Percentiles rank a stretch among this genome's conserved stretches.
phyloP scores from a whole-genome alignment of 2,113 vertebrate genomes.

The Carassius carassius region DNA sequence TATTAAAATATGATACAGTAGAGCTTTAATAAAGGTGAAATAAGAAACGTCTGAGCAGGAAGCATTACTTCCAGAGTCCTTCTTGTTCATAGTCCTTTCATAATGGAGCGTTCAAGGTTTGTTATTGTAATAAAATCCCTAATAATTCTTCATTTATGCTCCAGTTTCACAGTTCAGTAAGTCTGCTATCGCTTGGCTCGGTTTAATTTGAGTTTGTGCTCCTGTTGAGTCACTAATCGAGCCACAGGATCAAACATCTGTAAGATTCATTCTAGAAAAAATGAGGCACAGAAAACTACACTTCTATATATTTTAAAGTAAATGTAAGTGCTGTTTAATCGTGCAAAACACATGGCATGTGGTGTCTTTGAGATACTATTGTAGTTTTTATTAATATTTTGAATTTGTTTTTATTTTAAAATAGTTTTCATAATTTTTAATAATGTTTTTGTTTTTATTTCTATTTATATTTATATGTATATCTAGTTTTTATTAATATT shows the following conservation, averaged over 20 bases:
- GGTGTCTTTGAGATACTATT: too few relatives aligned
- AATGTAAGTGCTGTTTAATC: not conserved
- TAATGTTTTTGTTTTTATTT: too few relatives aligned
- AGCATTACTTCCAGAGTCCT: not conserved
- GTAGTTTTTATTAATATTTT: too few relatives aligned
- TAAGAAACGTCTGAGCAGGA: not conserved
- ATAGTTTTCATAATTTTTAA: too few relatives aligned
- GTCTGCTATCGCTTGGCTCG: not conserved
- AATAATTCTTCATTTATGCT: not conserved
- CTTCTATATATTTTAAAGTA: not conserved
- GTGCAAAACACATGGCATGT: not conserved
- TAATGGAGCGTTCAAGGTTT: not conserved
- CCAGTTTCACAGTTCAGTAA: not conserved
- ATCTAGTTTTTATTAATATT: too few relatives aligned
- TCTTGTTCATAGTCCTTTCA: not conserved
- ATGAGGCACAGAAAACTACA: constrained; percentile 27
- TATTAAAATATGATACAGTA: too few relatives aligned
- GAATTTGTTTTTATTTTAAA: too few relatives aligned
- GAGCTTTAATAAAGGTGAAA: too few relatives aligned
- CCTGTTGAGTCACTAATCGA: constrained; percentile 48
- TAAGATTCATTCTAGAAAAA: constrained; percentile 39
- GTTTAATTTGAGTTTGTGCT: constrained; percentile 30
- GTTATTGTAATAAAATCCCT: not conserved
- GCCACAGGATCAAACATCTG: constrained; percentile 54
- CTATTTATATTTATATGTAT: too few relatives aligned